Conservation (phyloP, 92 coral and sea anemone species). For the Chrysogorgia sp. region DNA sequence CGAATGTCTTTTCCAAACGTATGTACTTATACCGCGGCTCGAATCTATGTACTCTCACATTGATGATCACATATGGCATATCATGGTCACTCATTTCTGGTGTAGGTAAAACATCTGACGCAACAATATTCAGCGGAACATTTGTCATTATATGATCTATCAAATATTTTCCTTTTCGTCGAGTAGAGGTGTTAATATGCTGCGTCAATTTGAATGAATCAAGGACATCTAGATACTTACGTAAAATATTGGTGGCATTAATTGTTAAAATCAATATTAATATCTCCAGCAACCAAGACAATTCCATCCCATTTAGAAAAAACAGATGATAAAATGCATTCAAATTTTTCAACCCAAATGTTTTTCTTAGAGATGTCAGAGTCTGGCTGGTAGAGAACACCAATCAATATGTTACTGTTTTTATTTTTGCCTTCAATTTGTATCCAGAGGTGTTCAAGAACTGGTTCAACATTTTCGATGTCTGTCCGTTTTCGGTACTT, state of each 20-base stretch:
- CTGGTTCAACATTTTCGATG: slow-evolving; percentile 28
- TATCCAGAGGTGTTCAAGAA: slow-evolving; percentile 48
- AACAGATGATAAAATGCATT: slow-evolving; percentile 39
- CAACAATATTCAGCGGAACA: slow-evolving; percentile 31
- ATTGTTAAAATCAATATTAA: slow-evolving; percentile 63
- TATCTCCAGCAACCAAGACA: slow-evolving; percentile 54
- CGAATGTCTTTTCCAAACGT: slow-evolving; percentile 23
- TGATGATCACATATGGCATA: slow-evolving; percentile 44
- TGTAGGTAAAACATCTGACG: slow-evolving; percentile 48
- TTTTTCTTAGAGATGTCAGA: slow-evolving; percentile 27
- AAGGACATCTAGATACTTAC: slow-evolving; percentile 45
- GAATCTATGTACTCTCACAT: slow-evolving; percentile 60
- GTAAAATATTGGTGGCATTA: slow-evolving; percentile 26
- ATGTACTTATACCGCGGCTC: slow-evolving; percentile 60
- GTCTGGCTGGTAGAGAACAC: slow-evolving; percentile 45
- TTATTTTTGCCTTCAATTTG: slow-evolving; percentile 44
- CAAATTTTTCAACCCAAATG: slow-evolving; percentile 50
- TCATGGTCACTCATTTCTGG: slow-evolving; percentile 66
- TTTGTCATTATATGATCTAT: slow-evolving; percentile 57
- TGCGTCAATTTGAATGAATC: slow-evolving; percentile 39
- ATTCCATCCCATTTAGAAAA: slow-evolving; percentile 65
- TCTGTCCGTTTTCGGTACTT: slow-evolving; percentile 30
- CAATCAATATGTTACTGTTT: slow-evolving; percentile 42
- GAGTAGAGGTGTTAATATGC: slow-evolving; percentile 54
- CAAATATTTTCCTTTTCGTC: slow-evolving; percentile 42